Evolutionary conservation across 2,113 vertebrate species (phyloP).

Genomic region (Forbesichthys papilliferus): DNA sequence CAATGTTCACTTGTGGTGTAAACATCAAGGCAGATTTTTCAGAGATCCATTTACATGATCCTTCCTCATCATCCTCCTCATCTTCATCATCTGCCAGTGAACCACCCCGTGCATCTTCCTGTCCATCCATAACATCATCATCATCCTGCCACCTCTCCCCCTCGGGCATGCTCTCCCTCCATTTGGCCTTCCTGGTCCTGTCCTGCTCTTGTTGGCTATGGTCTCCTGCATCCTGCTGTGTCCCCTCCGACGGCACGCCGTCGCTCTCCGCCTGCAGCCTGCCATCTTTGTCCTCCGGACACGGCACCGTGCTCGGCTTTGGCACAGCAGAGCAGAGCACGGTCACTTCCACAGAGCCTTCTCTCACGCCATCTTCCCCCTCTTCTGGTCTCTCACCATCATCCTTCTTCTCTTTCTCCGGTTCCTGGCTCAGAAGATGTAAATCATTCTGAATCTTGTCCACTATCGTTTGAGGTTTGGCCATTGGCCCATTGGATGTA

Average conservation of each 20-base stretch:
- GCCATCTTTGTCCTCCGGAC: conserved; percentile 44
- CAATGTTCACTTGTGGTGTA: conserved; percentile 69
- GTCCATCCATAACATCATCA: conserved; percentile 8
- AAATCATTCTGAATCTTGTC: not conserved
- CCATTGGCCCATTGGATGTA: not conserved
- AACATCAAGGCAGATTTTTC: conserved; percentile 58
- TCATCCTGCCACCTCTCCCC: conserved; percentile 64
- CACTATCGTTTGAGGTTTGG: conserved; percentile 7
- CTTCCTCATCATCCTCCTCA: conserved; percentile 22
- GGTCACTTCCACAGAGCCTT: conserved; percentile 13
- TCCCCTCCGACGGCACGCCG: conserved; percentile 27
- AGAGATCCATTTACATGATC: conserved; percentile 29
- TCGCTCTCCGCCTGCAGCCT: conserved; percentile 10
- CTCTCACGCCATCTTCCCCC: not conserved
- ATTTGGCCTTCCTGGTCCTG: conserved; percentile 37
- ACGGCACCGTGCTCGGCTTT: conserved; percentile 59
- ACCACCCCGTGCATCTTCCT: conserved; percentile 16
- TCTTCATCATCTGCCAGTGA: conserved; percentile 57
- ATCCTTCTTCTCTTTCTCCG: conserved; percentile 10
- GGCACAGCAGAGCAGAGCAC: conserved; percentile 27
- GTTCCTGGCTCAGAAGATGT: not conserved
- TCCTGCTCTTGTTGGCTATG: conserved; percentile 28
- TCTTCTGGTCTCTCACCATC: not conserved
- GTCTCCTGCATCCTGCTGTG: not conserved
- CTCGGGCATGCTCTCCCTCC: conserved; percentile 74